phyloP scores from a whole-genome alignment of 2,113 vertebrate genomes.

The Trematocara marginatum region DNA sequence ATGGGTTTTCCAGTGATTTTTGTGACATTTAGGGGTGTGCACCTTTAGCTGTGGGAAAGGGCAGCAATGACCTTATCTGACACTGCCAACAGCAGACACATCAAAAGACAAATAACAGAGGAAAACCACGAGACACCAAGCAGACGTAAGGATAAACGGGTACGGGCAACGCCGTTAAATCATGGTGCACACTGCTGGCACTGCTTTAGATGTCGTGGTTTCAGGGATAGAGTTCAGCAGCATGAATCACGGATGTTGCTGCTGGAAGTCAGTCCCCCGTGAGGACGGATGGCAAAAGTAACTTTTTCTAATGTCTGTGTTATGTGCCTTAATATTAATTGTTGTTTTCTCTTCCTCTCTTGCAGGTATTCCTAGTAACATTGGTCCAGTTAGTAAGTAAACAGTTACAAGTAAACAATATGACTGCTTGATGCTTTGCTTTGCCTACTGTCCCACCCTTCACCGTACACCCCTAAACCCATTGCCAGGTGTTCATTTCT shows the following conservation, averaged over 20 bases:
- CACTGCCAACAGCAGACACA: background rate
- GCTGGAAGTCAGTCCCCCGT: background rate
- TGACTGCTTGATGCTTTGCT: constrained; percentile 77
- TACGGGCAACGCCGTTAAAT: background rate
- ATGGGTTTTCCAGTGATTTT: background rate
- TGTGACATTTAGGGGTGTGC: background rate
- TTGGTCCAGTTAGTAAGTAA: constrained; percentile 98
- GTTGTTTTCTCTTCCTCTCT: constrained; percentile 63
- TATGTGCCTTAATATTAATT: background rate
- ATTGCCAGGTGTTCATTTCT: constrained; percentile 84
- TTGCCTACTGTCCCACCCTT: constrained; percentile 47
- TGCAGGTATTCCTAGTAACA: constrained; percentile 92
- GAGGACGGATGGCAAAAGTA: background rate
- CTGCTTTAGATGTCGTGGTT: background rate
- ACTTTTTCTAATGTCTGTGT: background rate
- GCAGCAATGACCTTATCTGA: constrained; percentile 9
- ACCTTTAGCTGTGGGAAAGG: background rate
- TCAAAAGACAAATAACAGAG: constrained; percentile 14
- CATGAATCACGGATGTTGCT: background rate
- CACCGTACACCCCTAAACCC: constrained; percentile 52
- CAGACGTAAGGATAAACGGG: background rate
- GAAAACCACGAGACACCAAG: background rate
- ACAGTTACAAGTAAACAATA: constrained; percentile 36
- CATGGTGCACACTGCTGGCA: background rate
- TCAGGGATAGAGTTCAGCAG: background rate